A percentile compares a stretch with the other conserved stretches of the same genome.
These are phyloP conservation scores for Callionymus lyra DNA, from an alignment of 2,113 vertebrate genomes.

Conservation along the genomic window DNA sequence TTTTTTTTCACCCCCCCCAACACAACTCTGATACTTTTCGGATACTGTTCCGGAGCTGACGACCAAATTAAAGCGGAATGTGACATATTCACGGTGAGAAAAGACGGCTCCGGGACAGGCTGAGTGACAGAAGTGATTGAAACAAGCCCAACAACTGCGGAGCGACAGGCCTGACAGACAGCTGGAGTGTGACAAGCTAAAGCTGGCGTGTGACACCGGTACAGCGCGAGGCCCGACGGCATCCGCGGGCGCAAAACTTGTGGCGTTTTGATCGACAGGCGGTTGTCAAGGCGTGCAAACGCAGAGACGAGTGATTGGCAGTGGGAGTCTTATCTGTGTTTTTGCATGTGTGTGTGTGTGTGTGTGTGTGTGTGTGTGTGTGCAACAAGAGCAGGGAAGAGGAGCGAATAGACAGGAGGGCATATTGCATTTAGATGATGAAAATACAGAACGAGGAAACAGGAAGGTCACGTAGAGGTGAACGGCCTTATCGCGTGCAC, in stretches of 20 bases:
- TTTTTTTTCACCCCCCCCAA: too few relatives aligned
- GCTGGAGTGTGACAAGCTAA: slow-evolving; percentile 48
- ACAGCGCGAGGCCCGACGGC: slow-evolving; percentile 28
- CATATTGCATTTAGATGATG: slow-evolving; percentile 24
- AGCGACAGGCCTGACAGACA: slow-evolving; percentile 42
- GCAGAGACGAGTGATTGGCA: slow-evolving; percentile 51
- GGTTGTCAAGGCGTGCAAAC: slow-evolving; percentile 49
- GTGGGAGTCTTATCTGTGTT: slow-evolving; percentile 23
- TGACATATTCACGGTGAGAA: slow-evolving; percentile 31
- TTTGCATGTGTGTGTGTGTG: slow-evolving; percentile 8
- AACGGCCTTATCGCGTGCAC: slow-evolving; percentile 55
- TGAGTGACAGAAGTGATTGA: slow-evolving; percentile 47
- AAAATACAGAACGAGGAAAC: slow-evolving; percentile 11
- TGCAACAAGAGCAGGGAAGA: slow-evolving; percentile 1
- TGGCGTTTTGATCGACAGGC: slow-evolving; percentile 49
- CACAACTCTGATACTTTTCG: slow-evolving; percentile 5
- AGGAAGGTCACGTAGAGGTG: slow-evolving; percentile 49
- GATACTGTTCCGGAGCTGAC: slow-evolving; percentile 14
- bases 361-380: slow-evolving; percentile 8
- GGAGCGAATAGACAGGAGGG: neutral
- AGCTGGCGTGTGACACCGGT: slow-evolving; percentile 43
- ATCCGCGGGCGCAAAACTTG: slow-evolving; percentile 19
- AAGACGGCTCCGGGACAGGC: slow-evolving; percentile 26
- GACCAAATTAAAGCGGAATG: slow-evolving; percentile 32
- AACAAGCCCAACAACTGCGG: slow-evolving; percentile 29